These are phyloP conservation scores for Orius insidiosus DNA, from an alignment of 1,140 invertebrate genomes.

Conservation along the genomic window DNA sequence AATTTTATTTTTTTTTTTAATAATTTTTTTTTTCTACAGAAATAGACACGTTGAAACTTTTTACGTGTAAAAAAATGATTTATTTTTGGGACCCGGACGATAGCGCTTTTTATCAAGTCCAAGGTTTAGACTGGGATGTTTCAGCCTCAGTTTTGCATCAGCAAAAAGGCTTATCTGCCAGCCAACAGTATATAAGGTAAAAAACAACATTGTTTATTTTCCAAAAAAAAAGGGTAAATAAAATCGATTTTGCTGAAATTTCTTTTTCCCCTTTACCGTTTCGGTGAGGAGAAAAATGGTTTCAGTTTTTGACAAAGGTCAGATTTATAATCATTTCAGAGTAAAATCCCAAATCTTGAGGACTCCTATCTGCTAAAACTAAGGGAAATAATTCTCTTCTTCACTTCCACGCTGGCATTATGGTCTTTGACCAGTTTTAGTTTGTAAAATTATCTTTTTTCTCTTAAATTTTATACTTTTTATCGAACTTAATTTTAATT, in stretches of 20 bases:
- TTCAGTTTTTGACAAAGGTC: neutral
- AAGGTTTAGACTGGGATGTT: constrained; percentile 49
- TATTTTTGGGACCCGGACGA: constrained; percentile 54
- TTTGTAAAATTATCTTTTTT: neutral
- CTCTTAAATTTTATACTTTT: no score
- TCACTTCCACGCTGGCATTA: neutral
- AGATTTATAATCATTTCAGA: neutral
- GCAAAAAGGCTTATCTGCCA: constrained; percentile 31
- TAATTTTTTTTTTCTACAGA: constrained; percentile 35
- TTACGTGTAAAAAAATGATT: constrained; percentile 57
- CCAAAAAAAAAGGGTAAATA: neutral
- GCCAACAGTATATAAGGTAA: constrained; percentile 43
- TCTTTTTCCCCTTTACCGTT: no score
- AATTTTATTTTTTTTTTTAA: no score
- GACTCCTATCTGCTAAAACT: neutral
- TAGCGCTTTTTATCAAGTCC: constrained; percentile 44
- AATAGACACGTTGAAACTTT: constrained; percentile 39
- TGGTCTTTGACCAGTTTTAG: neutral
- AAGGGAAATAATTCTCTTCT: neutral
- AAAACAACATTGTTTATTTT: neutral
- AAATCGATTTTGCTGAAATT: constrained; percentile 1
- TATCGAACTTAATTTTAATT: no score
- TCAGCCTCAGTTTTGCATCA: constrained; percentile 44
- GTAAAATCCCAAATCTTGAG: neutral
- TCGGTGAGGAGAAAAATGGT: neutral